phyloP scores from a whole-genome alignment of 2,113 vertebrate genomes.

The Limnothrissa miodon region DNA sequence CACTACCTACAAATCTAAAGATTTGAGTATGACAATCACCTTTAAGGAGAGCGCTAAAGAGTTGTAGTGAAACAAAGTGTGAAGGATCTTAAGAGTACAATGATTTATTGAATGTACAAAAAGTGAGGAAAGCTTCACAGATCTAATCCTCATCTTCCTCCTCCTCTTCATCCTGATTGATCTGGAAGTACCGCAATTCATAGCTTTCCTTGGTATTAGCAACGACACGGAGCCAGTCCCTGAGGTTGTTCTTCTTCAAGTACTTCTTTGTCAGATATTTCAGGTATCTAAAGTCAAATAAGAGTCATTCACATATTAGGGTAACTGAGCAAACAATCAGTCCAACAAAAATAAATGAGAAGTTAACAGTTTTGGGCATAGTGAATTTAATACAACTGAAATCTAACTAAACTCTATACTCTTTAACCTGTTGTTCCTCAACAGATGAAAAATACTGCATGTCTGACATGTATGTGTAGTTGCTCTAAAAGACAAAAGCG shows the following conservation, averaged over 20 bases:
- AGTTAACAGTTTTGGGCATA: no score
- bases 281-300: conserved; percentile 72
- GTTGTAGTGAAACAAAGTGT: neutral
- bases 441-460: neutral
- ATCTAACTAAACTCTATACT: neutral
- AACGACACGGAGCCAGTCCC: conserved; percentile 82
- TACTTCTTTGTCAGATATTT: conserved; percentile 90
- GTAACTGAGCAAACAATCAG: neutral
- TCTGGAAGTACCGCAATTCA: conserved; percentile 84
- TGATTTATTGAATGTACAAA: conserved; percentile 57
- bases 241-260: conserved; percentile 83
- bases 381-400: no score
- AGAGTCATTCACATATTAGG: neutral
- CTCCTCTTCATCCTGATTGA: conserved; percentile 84
- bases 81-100: conserved; percentile 26
- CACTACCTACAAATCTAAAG: neutral
- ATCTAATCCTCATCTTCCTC: conserved; percentile 85
- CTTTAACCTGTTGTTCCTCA: no score
- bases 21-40: neutral
- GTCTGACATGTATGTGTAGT: no score
- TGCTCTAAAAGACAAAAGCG: no score
- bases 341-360: neutral
- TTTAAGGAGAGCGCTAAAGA: neutral
- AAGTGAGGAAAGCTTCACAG: conserved; percentile 8
- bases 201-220: conserved; percentile 85